Base-by-base conservation (phyloP, 2,797 vertebrate species). In the Cynopterus sphinx region DNA sequence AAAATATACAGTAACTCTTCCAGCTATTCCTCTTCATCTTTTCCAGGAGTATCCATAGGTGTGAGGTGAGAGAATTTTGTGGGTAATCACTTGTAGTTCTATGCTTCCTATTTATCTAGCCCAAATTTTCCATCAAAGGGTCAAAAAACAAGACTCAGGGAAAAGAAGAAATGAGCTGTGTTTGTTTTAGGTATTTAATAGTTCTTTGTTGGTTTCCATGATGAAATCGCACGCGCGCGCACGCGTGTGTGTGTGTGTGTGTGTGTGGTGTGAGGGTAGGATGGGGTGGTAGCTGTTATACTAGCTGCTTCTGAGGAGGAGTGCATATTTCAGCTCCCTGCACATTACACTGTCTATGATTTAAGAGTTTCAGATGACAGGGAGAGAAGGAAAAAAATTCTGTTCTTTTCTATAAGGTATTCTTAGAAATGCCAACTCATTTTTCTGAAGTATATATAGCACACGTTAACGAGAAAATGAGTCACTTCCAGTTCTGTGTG, bases 361-460 rank as follows among this genome's bases (percentile, higher is more conserved):
- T 86, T 94, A 73, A 97, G 89, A 74, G 87, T 89, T 90, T 97
- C 78, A 97, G 61, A 87, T 95, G 90, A 96, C 82, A 97, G 86
- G 95, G 95, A 97, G 87, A 86, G 78, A 96, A 95, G 89, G 81
- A 88, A 97, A 96, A 97, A 96, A 90, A 63, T 86, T 91, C 21
- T 93, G 73, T 86, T 87, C 82, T 96, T 92, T 94, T 94, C 33
- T 79, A 65, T 77, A 70, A 96, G 55, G 90, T 95, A 96, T 97
- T 97, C 96, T 97, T 97, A 96, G 96, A 97, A 96, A 95, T 97
- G 90, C 94, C 93, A 91, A 92, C 93, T 97, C 95, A 97, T 96
- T 95, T 97, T 96, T 95, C 74, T 88, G 84, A 51, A 91, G 36
- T 97, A 97, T 95, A 97, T 96, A 97, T 97, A 98, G 94, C 74